phyloP scores from a whole-genome alignment of 2,113 vertebrate species.

The Mandrillus leucophaeus region DNA sequence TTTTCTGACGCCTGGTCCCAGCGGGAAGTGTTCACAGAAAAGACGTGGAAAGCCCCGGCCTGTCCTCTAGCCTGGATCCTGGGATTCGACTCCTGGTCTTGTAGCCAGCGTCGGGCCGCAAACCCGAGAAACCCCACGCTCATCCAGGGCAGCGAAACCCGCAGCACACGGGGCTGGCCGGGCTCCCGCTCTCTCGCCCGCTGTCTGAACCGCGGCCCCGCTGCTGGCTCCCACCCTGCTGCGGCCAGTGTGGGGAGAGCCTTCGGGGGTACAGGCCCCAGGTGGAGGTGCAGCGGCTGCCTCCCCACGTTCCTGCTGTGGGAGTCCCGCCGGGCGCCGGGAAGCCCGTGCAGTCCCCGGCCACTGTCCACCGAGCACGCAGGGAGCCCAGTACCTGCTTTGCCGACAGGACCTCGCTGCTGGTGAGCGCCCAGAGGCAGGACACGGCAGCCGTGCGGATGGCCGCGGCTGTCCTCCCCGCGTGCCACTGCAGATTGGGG shows the following conservation, averaged over 20 bases:
- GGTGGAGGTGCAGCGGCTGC: not conserved
- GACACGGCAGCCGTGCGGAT: conserved; percentile 92
- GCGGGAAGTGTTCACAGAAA: no score
- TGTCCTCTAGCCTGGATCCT: not conserved
- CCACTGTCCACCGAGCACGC: accelerated
- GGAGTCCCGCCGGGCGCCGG: not conserved
- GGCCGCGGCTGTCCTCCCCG: conserved; percentile 92
- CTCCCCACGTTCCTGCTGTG: not conserved
- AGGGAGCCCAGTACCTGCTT: conserved; percentile 85
- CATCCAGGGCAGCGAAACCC: not conserved
- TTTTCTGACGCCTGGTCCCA: no score
- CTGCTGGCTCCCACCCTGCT: not conserved
- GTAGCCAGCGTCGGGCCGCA: not conserved
- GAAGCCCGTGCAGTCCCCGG: not conserved
- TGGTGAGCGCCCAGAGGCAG: conserved; percentile 92
- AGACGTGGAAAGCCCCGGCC: accelerated
- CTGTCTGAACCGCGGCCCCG: no score
- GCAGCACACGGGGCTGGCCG: no score
- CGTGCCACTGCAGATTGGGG: conserved; percentile 95
- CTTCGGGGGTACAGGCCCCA: not conserved
- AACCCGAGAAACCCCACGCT: no score
- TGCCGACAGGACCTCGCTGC: conserved; percentile 83
- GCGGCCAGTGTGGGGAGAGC: not conserved
- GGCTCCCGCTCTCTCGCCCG: not conserved
- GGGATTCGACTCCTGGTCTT: not conserved